Percentiles rank a stretch among this genome's conserved stretches.
phyloP scores from a whole-genome alignment of 2,113 vertebrate species.

The Corythornis vintsioides region DNA sequence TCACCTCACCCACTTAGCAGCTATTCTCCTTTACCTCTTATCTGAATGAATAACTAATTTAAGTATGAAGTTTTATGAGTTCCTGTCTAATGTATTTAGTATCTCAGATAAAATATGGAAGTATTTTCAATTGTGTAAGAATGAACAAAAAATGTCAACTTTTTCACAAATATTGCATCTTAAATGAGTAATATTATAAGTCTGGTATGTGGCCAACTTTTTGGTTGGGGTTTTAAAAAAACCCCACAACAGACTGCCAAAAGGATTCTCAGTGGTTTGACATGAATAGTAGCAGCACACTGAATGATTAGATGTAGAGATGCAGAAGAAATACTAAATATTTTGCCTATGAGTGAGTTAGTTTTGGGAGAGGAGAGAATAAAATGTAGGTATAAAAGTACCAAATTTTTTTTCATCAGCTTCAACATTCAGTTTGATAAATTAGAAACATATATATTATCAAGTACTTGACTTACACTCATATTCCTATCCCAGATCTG shows the following conservation, averaged over 20 bases:
- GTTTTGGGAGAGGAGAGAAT: neutral
- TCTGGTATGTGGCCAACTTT: neutral
- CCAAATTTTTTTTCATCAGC: neutral
- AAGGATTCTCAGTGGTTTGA: neutral
- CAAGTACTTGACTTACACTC: constrained; percentile 81
- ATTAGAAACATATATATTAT: neutral
- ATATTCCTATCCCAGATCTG: constrained; percentile 98
- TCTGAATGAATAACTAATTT: neutral
- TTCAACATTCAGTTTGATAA: neutral
- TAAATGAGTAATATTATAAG: neutral
- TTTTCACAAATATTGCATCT: neutral
- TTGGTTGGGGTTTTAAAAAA: neutral
- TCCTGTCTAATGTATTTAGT: neutral
- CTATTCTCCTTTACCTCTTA: neutral
- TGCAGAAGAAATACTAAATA: neutral
- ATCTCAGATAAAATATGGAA: neutral
- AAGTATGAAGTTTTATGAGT: neutral
- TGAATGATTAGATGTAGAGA: neutral
- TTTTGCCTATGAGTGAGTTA: neutral
- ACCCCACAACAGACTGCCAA: neutral
- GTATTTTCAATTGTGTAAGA: neutral
- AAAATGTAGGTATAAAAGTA: neutral
- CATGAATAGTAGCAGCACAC: neutral
- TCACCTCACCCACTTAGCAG: neutral
- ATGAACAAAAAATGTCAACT: neutral